These are phyloP conservation scores for Andrena praecox DNA, from an alignment of 2,888 invertebrate genomes.

Conservation along the genomic window DNA sequence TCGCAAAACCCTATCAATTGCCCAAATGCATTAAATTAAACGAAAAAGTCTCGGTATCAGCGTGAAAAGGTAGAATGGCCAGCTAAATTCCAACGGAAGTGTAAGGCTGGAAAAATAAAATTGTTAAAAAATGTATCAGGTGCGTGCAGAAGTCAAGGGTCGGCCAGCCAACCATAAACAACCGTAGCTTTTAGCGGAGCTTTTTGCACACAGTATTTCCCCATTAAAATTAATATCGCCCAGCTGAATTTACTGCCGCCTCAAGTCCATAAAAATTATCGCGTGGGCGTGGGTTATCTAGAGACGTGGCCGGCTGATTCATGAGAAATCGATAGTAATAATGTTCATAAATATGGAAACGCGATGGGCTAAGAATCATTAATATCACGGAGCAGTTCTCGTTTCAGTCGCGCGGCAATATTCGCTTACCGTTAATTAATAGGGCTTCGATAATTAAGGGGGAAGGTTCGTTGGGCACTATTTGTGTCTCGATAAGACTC, in stretches of 20 bases:
- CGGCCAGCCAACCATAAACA: constrained; percentile 23
- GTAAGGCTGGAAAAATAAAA: not conserved
- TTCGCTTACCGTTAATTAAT: constrained; percentile 52
- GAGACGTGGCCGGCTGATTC: constrained; percentile 30
- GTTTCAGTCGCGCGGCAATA: constrained; percentile 30
- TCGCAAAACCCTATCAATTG: too few relatives aligned
- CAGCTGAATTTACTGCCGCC: constrained; percentile 18
- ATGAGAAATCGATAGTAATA: constrained; percentile 44
- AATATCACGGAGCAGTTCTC: constrained; percentile 40
- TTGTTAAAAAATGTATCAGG: constrained; percentile 19
- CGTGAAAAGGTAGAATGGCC: not conserved
- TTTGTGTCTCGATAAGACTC: constrained; percentile 23
- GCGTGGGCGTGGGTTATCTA: constrained; percentile 13
- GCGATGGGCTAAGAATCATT: constrained; percentile 37
- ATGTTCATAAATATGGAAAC: constrained; percentile 37
- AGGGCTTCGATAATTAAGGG: constrained; percentile 49
- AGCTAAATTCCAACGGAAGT: not conserved
- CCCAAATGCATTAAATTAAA: too few relatives aligned
- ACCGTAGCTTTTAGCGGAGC: constrained; percentile 19
- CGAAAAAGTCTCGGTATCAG: not conserved
- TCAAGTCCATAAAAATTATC: constrained; percentile 40
- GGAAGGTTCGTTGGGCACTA: constrained; percentile 2
- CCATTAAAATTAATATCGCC: constrained; percentile 34
- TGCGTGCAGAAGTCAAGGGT: not conserved
- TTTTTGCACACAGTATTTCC: not conserved